phyloP scores from a whole-genome alignment of 2,888 invertebrate genomes.

The Perithous albicinctus region DNA sequence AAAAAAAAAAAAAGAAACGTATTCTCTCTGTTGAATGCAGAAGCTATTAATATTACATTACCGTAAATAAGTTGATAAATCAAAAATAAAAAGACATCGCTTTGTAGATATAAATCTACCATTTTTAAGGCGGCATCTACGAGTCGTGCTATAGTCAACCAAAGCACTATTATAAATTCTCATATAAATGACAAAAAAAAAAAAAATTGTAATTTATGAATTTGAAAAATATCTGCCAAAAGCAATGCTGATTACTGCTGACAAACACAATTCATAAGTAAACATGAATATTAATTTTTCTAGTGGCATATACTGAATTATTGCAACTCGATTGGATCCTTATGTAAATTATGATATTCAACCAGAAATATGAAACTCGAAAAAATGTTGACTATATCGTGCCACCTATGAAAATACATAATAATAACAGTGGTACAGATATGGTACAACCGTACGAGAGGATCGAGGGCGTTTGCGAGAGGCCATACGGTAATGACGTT shows the following conservation, averaged over 20 bases:
- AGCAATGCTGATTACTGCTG: no score
- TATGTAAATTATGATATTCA: background rate
- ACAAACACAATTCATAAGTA: no score
- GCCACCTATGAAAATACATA: background rate
- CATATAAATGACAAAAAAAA: no score
- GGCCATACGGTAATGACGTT: constrained; percentile 63
- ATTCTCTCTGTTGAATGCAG: background rate
- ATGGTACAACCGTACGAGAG: constrained; percentile 25
- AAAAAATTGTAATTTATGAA: no score
- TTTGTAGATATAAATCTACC: no score
- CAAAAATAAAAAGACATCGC: background rate
- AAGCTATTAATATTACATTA: background rate
- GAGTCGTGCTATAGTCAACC: no score
- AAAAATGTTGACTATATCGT: background rate
- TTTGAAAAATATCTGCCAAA: no score
- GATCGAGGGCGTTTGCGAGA: constrained; percentile 47
- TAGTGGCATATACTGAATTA: no score
- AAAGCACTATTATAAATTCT: no score
- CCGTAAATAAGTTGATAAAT: background rate
- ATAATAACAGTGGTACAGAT: constrained; percentile 26
- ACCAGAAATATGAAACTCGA: background rate
- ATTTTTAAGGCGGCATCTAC: background rate
- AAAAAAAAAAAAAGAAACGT: no score
- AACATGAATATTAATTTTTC: no score
- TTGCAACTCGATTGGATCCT: no score